Percentiles rank a stretch among this genome's conserved stretches.
These are phyloP conservation scores for Dolomedes plantarius DNA, from an alignment of 2,888 invertebrate genomes.

Conservation along the genomic window DNA sequence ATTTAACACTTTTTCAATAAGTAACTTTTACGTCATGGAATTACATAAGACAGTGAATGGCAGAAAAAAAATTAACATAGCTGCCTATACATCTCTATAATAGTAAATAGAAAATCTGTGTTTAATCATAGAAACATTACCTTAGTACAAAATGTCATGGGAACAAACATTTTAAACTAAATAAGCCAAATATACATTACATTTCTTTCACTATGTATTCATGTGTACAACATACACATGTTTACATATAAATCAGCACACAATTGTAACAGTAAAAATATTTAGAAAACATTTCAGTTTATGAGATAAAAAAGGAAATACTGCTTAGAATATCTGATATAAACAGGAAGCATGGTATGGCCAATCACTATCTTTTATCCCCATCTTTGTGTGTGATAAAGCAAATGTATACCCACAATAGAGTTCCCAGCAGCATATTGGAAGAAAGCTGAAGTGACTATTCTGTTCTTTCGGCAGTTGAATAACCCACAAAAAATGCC, in stretches of 20 bases:
- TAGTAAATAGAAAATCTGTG: conserved; percentile 18
- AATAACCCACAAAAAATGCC: conserved; percentile 32
- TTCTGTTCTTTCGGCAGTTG: conserved; percentile 32
- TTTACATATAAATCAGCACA: conserved; percentile 17
- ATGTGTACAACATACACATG: background rate
- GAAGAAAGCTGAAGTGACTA: conserved; percentile 70
- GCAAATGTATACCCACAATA: conserved; percentile 29
- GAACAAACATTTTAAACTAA: conserved; percentile 14
- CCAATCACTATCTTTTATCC: conserved; percentile 4
- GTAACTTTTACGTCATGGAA: conserved; percentile 34
- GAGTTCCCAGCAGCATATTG: conserved; percentile 67
- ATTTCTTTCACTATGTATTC: background rate
- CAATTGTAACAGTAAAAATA: conserved; percentile 4
- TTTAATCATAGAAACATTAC: conserved; percentile 40
- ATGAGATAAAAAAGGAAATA: background rate
- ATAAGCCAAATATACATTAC: conserved; percentile 3
- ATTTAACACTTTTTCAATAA: background rate
- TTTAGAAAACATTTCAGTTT: conserved; percentile 24
- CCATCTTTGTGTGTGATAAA: background rate
- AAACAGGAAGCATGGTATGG: conserved; percentile 10
- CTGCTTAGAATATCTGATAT: conserved; percentile 3
- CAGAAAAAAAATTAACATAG: conserved; percentile 30
- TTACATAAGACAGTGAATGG: conserved; percentile 26
- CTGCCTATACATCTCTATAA: conserved; percentile 55
- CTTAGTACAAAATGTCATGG: conserved; percentile 52